These are phyloP conservation scores for Erythrolamprus reginae DNA, from an alignment of 2,113 vertebrate species.

Conservation along the genomic window DNA sequence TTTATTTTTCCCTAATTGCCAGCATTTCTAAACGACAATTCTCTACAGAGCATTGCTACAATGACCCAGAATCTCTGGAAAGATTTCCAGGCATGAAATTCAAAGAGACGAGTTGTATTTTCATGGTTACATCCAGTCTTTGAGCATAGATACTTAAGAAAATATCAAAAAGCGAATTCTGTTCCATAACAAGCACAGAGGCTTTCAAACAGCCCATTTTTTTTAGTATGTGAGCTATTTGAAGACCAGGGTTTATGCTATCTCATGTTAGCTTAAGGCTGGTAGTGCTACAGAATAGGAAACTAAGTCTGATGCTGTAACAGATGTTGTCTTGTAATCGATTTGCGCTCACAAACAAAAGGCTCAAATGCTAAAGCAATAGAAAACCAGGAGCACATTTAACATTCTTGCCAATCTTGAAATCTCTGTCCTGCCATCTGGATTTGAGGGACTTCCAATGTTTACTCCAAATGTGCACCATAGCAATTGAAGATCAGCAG, in stretches of 20 bases:
- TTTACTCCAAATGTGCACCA: background rate
- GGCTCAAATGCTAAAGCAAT: background rate
- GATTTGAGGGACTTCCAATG: background rate
- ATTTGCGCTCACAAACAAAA: background rate
- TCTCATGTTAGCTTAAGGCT: background rate
- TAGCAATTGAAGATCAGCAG: background rate
- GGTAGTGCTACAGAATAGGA: background rate
- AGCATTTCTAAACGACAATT: conserved; percentile 13
- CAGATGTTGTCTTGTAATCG: background rate
- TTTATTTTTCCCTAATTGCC: background rate
- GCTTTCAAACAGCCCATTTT: conserved; percentile 9
- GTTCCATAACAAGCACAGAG: background rate
- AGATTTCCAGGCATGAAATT: conserved; percentile 13
- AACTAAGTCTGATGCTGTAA: background rate
- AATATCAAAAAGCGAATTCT: conserved; percentile 7
- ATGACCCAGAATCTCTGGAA: background rate
- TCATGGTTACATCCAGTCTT: background rate
- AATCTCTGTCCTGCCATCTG: background rate
- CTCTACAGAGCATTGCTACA: background rate
- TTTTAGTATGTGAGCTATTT: background rate
- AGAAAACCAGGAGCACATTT: background rate
- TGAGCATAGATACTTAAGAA: conserved; percentile 1
- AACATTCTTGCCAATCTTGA: background rate
- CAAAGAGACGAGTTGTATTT: conserved; percentile 20
- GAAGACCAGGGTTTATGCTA: background rate